Evolutionary conservation across 1,140 invertebrate genomes (phyloP).

Genomic region (Trichonephila clavata): DNA sequence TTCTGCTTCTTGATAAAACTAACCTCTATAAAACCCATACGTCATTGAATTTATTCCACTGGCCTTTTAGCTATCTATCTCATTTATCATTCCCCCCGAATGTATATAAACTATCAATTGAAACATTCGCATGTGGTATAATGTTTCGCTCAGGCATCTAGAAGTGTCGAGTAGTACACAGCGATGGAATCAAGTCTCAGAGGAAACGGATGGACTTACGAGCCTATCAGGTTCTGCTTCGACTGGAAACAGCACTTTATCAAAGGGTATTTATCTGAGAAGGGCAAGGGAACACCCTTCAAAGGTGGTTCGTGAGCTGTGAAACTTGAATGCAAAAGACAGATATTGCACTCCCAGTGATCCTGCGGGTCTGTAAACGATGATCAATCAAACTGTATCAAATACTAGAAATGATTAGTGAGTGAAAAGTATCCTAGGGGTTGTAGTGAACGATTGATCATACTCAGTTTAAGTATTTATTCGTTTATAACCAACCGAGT

Average conservation of each 20-base stretch:
- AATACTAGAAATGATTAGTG: slow-evolving; percentile 16
- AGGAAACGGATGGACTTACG: slow-evolving; percentile 2
- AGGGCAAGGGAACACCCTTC: background rate
- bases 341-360: slow-evolving; percentile 27
- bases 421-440: background rate
- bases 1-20: background rate
- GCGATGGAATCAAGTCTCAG: background rate
- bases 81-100: background rate
- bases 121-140: background rate
- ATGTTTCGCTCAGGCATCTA: background rate
- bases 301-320: slow-evolving; percentile 6
- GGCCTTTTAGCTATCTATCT: background rate
- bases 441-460: slow-evolving; percentile 15
- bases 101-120: background rate
- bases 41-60: background rate
- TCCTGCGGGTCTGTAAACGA: slow-evolving; percentile 2
- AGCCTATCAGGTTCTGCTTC: slow-evolving; percentile 23
- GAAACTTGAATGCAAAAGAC: slow-evolving; percentile 38
- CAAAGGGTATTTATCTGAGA: slow-evolving; percentile 1
- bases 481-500: background rate
- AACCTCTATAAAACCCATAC: background rate
- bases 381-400: slow-evolving; percentile 15
- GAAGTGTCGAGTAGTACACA: background rate
- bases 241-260: slow-evolving; percentile 19
- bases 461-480: slow-evolving; percentile 11